phyloP scores from a whole-genome alignment of 1,140 invertebrate genomes.

The Matsumurasca onukii region DNA sequence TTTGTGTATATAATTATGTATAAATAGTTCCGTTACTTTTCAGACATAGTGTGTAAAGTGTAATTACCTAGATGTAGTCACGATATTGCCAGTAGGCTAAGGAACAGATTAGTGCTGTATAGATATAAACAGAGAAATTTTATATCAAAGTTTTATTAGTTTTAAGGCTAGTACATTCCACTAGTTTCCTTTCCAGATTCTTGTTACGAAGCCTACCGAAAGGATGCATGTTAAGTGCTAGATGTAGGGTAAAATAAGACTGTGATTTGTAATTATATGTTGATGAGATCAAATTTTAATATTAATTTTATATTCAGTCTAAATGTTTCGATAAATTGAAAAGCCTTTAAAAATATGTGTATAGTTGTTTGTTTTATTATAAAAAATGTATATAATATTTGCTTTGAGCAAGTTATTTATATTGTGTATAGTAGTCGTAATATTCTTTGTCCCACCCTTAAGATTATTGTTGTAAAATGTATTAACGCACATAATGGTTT shows the following conservation, averaged over 20 bases:
- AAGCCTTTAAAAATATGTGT: neutral
- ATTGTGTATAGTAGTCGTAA: conserved; percentile 18
- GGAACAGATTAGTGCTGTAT: conserved; percentile 15
- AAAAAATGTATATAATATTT: conserved; percentile 10
- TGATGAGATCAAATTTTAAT: conserved; percentile 9
- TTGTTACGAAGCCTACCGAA: neutral
- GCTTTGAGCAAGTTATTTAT: conserved; percentile 19
- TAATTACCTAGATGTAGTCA: conserved; percentile 7
- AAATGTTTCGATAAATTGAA: neutral
- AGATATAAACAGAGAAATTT: conserved; percentile 18
- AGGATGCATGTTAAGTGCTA: neutral
- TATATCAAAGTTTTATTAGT: conserved; percentile 12
- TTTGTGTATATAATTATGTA: too few relatives aligned
- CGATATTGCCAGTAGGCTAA: conserved; percentile 15
- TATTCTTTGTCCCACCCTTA: conserved; percentile 17
- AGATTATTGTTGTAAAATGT: neutral
- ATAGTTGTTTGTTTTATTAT: neutral
- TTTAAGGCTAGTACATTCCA: conserved; percentile 15
- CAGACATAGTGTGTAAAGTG: conserved; percentile 10
- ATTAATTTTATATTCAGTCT: neutral
- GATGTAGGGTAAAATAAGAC: conserved; percentile 8
- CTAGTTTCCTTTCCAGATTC: neutral
- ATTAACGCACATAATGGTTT: conserved; percentile 12
- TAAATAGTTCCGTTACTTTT: too few relatives aligned
- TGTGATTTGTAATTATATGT: conserved; percentile 20